A percentile compares a stretch with the other conserved stretches of the same genome.
Conservation (phyloP, 1,140 invertebrate species). For the Proctacanthus coquilletti region DNA sequence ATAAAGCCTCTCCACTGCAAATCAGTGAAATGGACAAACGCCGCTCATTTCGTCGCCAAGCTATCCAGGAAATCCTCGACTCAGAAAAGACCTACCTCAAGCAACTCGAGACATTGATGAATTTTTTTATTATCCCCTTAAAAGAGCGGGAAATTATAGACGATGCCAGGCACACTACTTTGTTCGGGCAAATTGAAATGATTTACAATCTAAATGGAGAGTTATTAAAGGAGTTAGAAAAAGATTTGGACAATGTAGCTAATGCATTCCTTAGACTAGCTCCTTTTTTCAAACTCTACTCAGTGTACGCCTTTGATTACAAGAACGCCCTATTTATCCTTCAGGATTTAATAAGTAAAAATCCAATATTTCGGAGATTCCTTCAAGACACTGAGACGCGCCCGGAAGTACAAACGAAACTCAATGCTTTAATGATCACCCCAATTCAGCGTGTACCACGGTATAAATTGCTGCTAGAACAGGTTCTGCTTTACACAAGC, state of each 20-base stretch:
- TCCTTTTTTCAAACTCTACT: slow-evolving; percentile 64
- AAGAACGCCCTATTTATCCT: slow-evolving; percentile 39
- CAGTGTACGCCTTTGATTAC: slow-evolving; percentile 61
- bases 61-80: slow-evolving; percentile 50
- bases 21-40: slow-evolving; percentile 30
- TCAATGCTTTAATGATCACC: slow-evolving; percentile 53
- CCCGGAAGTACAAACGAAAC: slow-evolving; percentile 51
- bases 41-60: slow-evolving; percentile 33
- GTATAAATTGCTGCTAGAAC: slow-evolving; percentile 53
- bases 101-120: slow-evolving; percentile 49
- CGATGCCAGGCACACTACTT: slow-evolving; percentile 34
- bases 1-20: slow-evolving; percentile 5
- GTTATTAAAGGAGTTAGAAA: slow-evolving; percentile 44
- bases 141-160: slow-evolving; percentile 41
- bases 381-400: slow-evolving; percentile 46
- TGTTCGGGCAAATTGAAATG: slow-evolving; percentile 56
- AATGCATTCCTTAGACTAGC: slow-evolving; percentile 51
- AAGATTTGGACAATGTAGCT: slow-evolving; percentile 42
- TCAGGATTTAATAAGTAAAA: slow-evolving; percentile 40
- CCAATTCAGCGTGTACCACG: slow-evolving; percentile 63
- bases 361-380: slow-evolving; percentile 41
- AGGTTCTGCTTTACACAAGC: slow-evolving; percentile 46
- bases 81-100: slow-evolving; percentile 54
- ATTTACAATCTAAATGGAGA: slow-evolving; percentile 56
- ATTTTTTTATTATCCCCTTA: slow-evolving; percentile 52